Base-by-base conservation (phyloP, 1,140 invertebrate species). In the Ostrea edulis region DNA sequence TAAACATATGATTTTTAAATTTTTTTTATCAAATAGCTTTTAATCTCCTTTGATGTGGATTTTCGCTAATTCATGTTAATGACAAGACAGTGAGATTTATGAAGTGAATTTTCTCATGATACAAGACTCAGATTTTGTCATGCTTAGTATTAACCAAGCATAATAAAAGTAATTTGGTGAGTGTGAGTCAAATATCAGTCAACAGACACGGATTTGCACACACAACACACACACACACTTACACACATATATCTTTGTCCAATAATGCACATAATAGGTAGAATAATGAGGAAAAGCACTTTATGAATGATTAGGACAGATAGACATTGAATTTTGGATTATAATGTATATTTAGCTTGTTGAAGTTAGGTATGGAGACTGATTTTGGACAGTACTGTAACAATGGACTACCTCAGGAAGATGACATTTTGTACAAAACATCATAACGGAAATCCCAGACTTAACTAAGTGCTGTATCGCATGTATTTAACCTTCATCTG, bases 81-180 rank as follows among this genome's bases (percentile, higher is more conserved):
- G 68, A 17, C 29, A 25, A 29, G 68, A 29, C 25, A 25, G 25
- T 77, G 22, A 77, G 68, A 77, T 35, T 77, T 25, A 9, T 77
- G 68, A 62, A 77, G 12, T 25, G 29, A 29, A 22, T 77, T 25
- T 77, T 77, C 25, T 29, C 22, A 25, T 77, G 55, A 20, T 11
- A 77, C 22, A 77, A 77, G 68, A 77, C 68, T 77, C 68, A 77
- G 68, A 71, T 77, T 77, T 29, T 44, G 9, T 77, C 14, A 77
- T 77, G 68, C 68, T 77, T 77, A 77, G 68, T 77, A 77, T 77
- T 77, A 77, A 77, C 68, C 68, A 77, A 77, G 68, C 68, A 77
- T 77, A 77, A 77, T 77, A 77, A 77, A n/a, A 35, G 68, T 14
- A n/a, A 77, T 12, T 77, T 14, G 68, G 68, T 77, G 12, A 29